Evolutionary conservation across 2,113 vertebrate species (phyloP), one percentile per base, ranked within the genome.

Genomic region (Myxocyprinus asiaticus): DNA sequence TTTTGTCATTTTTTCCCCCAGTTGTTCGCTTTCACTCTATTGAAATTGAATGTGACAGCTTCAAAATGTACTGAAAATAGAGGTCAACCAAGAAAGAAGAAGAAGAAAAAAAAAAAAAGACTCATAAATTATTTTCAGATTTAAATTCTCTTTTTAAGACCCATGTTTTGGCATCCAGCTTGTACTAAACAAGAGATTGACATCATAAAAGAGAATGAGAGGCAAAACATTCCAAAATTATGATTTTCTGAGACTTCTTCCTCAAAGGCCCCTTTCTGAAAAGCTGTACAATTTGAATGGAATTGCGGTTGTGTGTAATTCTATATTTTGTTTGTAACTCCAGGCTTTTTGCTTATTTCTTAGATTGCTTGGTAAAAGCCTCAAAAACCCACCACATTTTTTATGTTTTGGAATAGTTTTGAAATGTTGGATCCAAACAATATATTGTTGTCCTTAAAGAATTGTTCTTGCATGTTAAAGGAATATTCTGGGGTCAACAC

Each of bases 1-100:
- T 86, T 86, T 87, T 82, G 89, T 51, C 6, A 42, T 69, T 55
- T 69, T 48, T 69, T 5, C 15, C 51, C 15, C 14, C 8, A 56
- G 33, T 86, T 87, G 86, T 85, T 89, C 86, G 84, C 81, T 87
- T 90, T 91, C 85, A 90, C 85, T 85, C 69, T 65, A 69, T 81
- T 79, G 63, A 81, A 85, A 90, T 84, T 84, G 82, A 81, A 88
- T 82, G 78, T 63, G 83, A 88, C 82, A 77, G 63, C 70, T 86
- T 87, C 66, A 84, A 81, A 84, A 82, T 78, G 50, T 73, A 62
- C 67, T 67, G 67, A 48, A 80, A 78, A 87, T 84, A 84, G 81
- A 81, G 42, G 79, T 80, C 55, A 73, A 73, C 58, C 69, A 68
- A 53, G 53, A 72, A 9, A 61, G 47, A 77, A 68, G 15, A 62